Evolutionary conservation across 2,113 vertebrate genomes (phyloP), one percentile per base, ranked within the genome.

Genomic region (Emydocephalus ijimae): DNA sequence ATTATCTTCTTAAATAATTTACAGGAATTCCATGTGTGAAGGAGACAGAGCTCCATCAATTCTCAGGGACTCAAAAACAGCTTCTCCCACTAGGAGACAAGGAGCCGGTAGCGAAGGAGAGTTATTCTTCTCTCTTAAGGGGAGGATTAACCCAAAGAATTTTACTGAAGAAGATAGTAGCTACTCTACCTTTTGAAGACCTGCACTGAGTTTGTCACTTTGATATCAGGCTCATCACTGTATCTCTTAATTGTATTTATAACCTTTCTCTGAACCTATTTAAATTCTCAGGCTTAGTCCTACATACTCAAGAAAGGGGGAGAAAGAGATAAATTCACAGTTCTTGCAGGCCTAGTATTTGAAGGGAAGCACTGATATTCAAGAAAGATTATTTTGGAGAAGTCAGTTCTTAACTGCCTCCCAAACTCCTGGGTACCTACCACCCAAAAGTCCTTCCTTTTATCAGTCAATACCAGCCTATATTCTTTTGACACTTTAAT

Each of bases 161-260:
- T 86, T n/a, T 14, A 88, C 14, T 4, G 1, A 45, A 69, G 23
- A 26, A 89, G 55, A 52, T 14, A 86, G n/a, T 34, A 9, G 7
- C 24, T 6, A 9, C 39, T 39, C 20, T 43, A 9, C 43, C 45
- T 86, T 85, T 61, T 54, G 56, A 39, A 29, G 12, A 90, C 26
- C 54, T 34, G 0, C 56, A 4, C 54, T 34, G 29, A 34, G 88
- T 26, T 56, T 89, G 43, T 61, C 55, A 7, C 74, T 92, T 90
- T 92, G 88, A 43, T 90, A 92, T 90, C 92, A 24, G 61, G 52
- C 61, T 87, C 88, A 92, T 92, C 88, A 61, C 74, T 61, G 21
- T 86, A 92, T 86, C 88, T 90, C 55, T 92, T 92, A 90, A 92
- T 92, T 92, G 74, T 90, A 64, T 92, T 87, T 87, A 39, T 86